A percentile compares a stretch with the other conserved stretches of the same genome.
phyloP scores from a whole-genome alignment of 2,888 invertebrate genomes.

The Mongoloraphidia duomilia region DNA sequence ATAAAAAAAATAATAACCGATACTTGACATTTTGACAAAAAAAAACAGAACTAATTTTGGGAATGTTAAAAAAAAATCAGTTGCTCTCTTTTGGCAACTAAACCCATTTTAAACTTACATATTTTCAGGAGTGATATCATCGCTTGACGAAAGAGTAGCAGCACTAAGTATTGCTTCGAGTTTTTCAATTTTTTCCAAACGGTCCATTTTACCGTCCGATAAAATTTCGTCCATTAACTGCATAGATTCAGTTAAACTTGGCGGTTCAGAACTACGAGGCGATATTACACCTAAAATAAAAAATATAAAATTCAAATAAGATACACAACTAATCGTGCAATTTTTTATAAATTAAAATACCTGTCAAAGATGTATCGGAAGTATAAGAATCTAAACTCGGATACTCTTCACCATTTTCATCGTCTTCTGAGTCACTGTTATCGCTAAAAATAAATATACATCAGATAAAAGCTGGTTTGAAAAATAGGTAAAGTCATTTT shows the following conservation, averaged over 20 bases:
- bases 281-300: constrained; percentile 40
- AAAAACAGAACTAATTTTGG: not conserved
- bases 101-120: no score
- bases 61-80: not conserved
- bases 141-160: constrained; percentile 55
- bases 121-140: constrained; percentile 17
- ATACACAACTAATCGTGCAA: not conserved
- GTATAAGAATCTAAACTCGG: constrained; percentile 68
- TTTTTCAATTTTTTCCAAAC: constrained; percentile 72
- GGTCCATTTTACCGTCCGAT: constrained; percentile 68
- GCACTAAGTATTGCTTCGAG: constrained; percentile 74
- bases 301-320: not conserved
- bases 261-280: constrained; percentile 62
- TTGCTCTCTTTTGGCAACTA: no score
- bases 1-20: not conserved
- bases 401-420: constrained; percentile 61
- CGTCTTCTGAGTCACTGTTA: constrained; percentile 59
- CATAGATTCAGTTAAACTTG: constrained; percentile 78
- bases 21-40: not conserved
- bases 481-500: no score
- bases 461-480: not conserved
- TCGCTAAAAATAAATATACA: constrained; percentile 31
- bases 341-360: constrained; percentile 16
- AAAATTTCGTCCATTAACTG: constrained; percentile 76
- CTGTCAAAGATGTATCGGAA: constrained; percentile 50